phyloP scores from a whole-genome alignment of 2,888 invertebrate genomes.

The Rhimphoctona megacephalus region DNA sequence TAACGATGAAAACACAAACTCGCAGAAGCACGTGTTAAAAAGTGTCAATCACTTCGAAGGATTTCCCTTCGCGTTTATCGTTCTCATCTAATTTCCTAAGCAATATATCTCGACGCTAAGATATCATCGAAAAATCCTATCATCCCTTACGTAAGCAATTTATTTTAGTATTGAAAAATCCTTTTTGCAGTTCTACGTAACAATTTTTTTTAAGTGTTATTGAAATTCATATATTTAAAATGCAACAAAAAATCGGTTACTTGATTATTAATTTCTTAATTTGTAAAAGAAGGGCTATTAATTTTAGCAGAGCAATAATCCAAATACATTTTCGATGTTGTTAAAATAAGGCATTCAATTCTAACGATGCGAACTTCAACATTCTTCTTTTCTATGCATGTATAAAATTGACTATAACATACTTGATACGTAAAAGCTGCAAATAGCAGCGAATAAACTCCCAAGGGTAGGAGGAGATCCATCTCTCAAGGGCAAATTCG shows the following conservation, averaged over 20 bases:
- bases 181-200: neutral
- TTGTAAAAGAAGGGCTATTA: no score
- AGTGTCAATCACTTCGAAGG: constrained; percentile 75
- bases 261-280: neutral
- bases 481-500: constrained; percentile 40
- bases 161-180: constrained; percentile 7
- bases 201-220: neutral
- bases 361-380: neutral
- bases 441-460: constrained; percentile 25
- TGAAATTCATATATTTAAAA: neutral
- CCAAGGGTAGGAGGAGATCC: constrained; percentile 30
- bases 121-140: constrained; percentile 27
- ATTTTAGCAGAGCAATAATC: no score
- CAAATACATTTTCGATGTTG: no score
- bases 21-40: constrained; percentile 73
- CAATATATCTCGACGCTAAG: constrained; percentile 42
- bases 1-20: constrained; percentile 46
- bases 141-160: constrained; percentile 11
- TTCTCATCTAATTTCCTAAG: constrained; percentile 70
- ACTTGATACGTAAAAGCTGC: neutral
- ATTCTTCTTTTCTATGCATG: no score
- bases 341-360: neutral
- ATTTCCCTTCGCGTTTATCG: constrained; percentile 76
- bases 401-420: neutral
- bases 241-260: neutral